phyloP scores from a whole-genome alignment of 2,888 invertebrate genomes.

The Drosophila lacicola region DNA sequence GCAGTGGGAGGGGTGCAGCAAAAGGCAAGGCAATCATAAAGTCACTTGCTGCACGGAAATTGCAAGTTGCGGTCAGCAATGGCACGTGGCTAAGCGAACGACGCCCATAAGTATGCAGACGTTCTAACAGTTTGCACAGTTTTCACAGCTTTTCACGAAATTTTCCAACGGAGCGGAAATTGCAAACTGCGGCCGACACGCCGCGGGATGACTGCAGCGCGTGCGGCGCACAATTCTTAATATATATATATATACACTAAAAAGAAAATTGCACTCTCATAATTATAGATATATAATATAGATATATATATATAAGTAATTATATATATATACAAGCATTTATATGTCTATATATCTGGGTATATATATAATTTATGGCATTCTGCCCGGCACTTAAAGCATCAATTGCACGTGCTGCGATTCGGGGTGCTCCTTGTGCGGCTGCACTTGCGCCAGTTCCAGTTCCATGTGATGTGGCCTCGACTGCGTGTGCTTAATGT shows the following conservation, averaged over 20 bases:
- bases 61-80: slow-evolving; percentile 71
- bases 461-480: slow-evolving; percentile 15
- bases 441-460: slow-evolving; percentile 4
- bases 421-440: neutral
- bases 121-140: slow-evolving; percentile 21
- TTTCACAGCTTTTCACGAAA: slow-evolving; percentile 41
- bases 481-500: neutral
- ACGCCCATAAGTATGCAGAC: slow-evolving; percentile 27
- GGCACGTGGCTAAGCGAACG: slow-evolving; percentile 35
- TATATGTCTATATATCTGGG: neutral
- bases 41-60: slow-evolving; percentile 71
- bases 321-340: slow-evolving; percentile 4
- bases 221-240: slow-evolving; percentile 23
- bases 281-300: slow-evolving; percentile 14
- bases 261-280: slow-evolving; percentile 9
- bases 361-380: neutral
- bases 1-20: neutral
- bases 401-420: slow-evolving; percentile 9
- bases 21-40: slow-evolving; percentile 68
- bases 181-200: slow-evolving; percentile 60
- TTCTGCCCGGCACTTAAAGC: slow-evolving; percentile 8
- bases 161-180: slow-evolving; percentile 60
- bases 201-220: slow-evolving; percentile 5
- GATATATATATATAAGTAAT: neutral
- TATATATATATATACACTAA: slow-evolving; percentile 28